phyloP scores from a whole-genome alignment of 2,797 vertebrate genomes.

The Sebastes minor region DNA sequence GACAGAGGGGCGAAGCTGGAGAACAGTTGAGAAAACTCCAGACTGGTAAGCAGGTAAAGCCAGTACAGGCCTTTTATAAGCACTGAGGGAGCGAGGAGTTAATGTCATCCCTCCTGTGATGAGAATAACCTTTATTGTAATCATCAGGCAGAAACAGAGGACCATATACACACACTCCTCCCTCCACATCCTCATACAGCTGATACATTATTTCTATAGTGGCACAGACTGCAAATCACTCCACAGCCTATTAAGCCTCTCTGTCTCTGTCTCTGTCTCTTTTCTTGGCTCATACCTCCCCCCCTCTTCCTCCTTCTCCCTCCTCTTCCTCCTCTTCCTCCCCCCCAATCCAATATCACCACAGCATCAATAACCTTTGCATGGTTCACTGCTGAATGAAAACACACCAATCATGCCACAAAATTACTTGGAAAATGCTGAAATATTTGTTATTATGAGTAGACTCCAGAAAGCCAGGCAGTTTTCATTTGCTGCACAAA shows the following conservation, averaged over 20 bases:
- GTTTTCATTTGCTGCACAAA: slow-evolving; percentile 18
- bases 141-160: slow-evolving; percentile 49
- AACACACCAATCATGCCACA: slow-evolving; percentile 33
- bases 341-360: slow-evolving; percentile 47
- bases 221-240: slow-evolving; percentile 60
- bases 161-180: slow-evolving; percentile 6
- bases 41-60: slow-evolving; percentile 49
- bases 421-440: slow-evolving; percentile 24
- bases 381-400: slow-evolving; percentile 43
- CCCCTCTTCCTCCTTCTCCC: background rate
- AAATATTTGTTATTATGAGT: slow-evolving; percentile 4
- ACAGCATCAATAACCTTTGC: slow-evolving; percentile 62
- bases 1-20: slow-evolving; percentile 16
- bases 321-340: background rate
- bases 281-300: slow-evolving; percentile 23
- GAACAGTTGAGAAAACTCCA: slow-evolving; percentile 43
- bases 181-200: slow-evolving; percentile 39
- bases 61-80: slow-evolving; percentile 11
- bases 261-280: slow-evolving; percentile 38
- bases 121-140: slow-evolving; percentile 67
- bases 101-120: slow-evolving; percentile 65
- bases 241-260: slow-evolving; percentile 48
- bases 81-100: slow-evolving; percentile 35
- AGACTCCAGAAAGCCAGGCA: background rate
- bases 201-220: slow-evolving; percentile 52